phyloP scores from a whole-genome alignment of 2,888 invertebrate genomes.

The Amphipyra tragopoginis region DNA sequence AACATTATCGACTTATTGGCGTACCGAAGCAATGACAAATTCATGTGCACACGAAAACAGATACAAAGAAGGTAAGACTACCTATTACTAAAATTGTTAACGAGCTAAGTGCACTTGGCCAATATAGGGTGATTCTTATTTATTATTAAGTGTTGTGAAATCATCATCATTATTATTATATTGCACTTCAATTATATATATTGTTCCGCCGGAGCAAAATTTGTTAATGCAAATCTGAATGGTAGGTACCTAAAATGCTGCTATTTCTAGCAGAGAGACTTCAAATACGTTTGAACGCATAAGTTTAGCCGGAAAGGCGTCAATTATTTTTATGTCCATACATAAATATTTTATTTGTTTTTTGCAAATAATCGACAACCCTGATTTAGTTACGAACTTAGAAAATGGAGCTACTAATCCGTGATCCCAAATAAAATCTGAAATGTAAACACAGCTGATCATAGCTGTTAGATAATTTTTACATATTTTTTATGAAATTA shows the following conservation, averaged over 20 bases:
- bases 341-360: no score
- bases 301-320: neutral
- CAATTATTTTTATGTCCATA: no score
- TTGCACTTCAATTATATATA: constrained; percentile 5
- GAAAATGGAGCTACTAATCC: no score
- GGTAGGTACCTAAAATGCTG: constrained; percentile 2
- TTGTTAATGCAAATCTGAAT: neutral
- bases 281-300: constrained; percentile 16
- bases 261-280: constrained; percentile 1
- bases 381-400: no score
- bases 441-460: no score
- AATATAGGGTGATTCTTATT: neutral
- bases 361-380: no score
- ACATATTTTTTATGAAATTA: no score
- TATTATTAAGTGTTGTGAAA: constrained; percentile 1
- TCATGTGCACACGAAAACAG: constrained; percentile 14
- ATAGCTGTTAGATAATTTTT: no score
- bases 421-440: no score
- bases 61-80: neutral
- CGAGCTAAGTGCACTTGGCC: no score
- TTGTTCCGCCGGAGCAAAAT: constrained; percentile 12
- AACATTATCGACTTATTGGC: neutral
- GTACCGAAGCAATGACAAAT: constrained; percentile 6
- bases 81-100: neutral
- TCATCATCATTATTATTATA: neutral